phyloP scores from a whole-genome alignment of 2,888 invertebrate species.

The Oscheius onirici region DNA sequence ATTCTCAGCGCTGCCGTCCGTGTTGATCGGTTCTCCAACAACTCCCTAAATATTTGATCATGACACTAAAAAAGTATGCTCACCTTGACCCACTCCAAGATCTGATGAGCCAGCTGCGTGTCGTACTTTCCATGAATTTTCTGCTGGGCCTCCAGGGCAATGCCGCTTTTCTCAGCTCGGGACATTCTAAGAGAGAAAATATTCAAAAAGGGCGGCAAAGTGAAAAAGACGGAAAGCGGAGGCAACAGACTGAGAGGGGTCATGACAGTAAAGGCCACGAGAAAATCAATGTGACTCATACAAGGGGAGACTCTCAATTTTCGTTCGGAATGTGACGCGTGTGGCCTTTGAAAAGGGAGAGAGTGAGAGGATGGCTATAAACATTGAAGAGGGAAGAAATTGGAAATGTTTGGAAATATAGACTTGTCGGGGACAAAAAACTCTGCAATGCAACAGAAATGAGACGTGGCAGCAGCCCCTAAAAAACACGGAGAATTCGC shows the following conservation, averaged over 20 bases:
- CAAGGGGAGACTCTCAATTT: too few relatives aligned
- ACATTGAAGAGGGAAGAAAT: not conserved
- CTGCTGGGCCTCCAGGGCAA: conserved; percentile 68
- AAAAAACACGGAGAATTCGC: not conserved
- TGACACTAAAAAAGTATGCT: not conserved
- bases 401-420: not conserved
- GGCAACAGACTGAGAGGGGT: not conserved
- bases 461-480: not conserved
- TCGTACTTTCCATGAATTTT: conserved; percentile 96
- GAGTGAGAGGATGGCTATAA: too few relatives aligned
- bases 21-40: conserved; percentile 82
- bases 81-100: conserved; percentile 86
- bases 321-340: not conserved
- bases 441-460: not conserved
- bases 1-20: conserved; percentile 90
- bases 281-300: not conserved
- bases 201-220: not conserved
- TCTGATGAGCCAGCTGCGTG: conserved; percentile 89
- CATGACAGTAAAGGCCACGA: conserved; percentile 2
- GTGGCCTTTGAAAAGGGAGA: not conserved
- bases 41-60: conserved; percentile 76
- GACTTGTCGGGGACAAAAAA: not conserved
- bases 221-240: not conserved
- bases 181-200: too few relatives aligned
- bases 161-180: conserved; percentile 67